These are phyloP conservation scores for Gambelia wislizenii DNA, from an alignment of 2,797 vertebrate genomes.

Conservation along the genomic window DNA sequence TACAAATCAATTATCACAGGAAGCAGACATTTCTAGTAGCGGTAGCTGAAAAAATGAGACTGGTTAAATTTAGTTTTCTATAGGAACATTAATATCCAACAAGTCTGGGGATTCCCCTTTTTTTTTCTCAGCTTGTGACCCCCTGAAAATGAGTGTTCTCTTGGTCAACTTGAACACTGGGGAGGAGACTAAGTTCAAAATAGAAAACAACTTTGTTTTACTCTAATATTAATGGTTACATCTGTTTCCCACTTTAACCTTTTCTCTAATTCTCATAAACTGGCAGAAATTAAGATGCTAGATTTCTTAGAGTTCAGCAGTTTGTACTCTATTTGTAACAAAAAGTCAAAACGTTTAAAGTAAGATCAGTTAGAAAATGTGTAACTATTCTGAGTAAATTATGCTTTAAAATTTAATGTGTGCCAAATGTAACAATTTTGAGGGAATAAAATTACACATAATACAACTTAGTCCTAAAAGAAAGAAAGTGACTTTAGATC, in stretches of 20 bases:
- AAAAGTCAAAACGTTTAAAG: background rate
- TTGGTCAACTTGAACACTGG: background rate
- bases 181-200: background rate
- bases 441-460: background rate
- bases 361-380: background rate
- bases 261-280: background rate
- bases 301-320: background rate
- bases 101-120: background rate
- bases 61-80: background rate
- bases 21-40: background rate
- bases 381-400: too few species aligned
- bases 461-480: background rate
- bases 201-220: background rate
- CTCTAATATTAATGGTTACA: background rate
- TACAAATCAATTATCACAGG: background rate
- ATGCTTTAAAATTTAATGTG: background rate
- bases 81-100: background rate
- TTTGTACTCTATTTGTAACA: background rate
- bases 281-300: background rate
- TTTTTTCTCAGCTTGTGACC: background rate
- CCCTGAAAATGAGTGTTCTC: background rate
- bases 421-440: background rate
- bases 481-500: background rate
- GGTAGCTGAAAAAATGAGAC: background rate
- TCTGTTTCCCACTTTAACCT: background rate